Conservation (phyloP, 2,113 vertebrate species). For the Laticauda colubrina region DNA sequence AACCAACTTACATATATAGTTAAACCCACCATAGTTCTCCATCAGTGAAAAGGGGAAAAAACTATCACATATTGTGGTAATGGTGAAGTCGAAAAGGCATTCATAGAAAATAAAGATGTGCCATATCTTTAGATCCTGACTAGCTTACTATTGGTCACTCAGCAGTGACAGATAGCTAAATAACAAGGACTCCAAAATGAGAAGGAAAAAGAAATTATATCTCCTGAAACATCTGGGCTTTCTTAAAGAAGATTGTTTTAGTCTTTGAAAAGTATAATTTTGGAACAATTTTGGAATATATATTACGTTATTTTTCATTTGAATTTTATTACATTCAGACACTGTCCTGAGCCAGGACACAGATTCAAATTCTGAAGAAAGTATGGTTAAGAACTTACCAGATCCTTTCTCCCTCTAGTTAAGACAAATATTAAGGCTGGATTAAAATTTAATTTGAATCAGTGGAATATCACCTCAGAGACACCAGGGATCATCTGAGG, state of each 20-base stretch:
- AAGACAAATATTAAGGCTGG: slow-evolving; percentile 6
- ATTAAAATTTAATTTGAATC: not conserved
- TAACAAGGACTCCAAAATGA: not conserved
- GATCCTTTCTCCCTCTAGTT: slow-evolving; percentile 10
- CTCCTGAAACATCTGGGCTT: not conserved
- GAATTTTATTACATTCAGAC: not conserved
- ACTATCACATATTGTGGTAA: not conserved
- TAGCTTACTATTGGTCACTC: not conserved
- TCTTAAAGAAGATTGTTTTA: not conserved
- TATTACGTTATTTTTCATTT: not conserved
- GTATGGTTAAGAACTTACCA: slow-evolving; percentile 7
- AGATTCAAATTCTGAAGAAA: not conserved
- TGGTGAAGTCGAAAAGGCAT: not conserved
- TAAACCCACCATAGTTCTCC: not conserved
- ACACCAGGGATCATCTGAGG: not conserved
- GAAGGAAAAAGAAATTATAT: not conserved
- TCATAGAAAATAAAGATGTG: not conserved
- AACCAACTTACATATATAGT: not conserved
- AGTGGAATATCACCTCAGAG: not conserved
- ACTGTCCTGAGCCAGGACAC: not conserved
- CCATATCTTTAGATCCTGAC: not conserved
- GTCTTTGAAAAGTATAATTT: not conserved
- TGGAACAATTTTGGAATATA: not conserved
- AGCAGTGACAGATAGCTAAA: not conserved
- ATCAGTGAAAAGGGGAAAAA: not conserved